These are phyloP conservation scores for Gisinianus flammeolus DNA, from an alignment of 2,888 invertebrate species.

Conservation along the genomic window DNA sequence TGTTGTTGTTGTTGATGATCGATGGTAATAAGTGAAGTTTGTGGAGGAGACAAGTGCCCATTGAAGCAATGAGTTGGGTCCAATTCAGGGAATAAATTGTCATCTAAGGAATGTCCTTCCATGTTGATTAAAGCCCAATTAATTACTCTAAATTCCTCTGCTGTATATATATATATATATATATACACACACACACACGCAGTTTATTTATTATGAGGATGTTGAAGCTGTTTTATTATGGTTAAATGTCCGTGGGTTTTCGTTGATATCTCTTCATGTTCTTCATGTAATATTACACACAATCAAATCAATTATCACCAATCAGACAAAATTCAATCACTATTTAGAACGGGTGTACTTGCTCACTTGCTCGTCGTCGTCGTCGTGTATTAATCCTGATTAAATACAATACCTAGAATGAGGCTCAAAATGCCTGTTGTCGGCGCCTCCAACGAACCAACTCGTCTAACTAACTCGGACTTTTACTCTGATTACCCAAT, in stretches of 20 bases:
- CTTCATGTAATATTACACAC: conserved; percentile 37
- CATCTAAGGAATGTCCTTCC: conserved; percentile 59
- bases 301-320: conserved; percentile 59
- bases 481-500: conserved; percentile 51
- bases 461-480: conserved; percentile 42
- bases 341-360: conserved; percentile 49
- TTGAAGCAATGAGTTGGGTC: conserved; percentile 59
- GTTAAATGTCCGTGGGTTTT: conserved; percentile 36
- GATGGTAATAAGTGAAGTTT: conserved; percentile 44
- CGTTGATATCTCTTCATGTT: conserved; percentile 24
- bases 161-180: background rate
- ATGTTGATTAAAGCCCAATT: conserved; percentile 55
- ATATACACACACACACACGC: conserved; percentile 17
- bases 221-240: conserved; percentile 38
- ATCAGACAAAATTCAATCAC: conserved; percentile 59
- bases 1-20: conserved; percentile 48
- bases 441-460: conserved; percentile 42
- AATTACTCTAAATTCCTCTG: conserved; percentile 43
- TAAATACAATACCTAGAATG: conserved; percentile 42
- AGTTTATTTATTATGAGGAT: conserved; percentile 38
- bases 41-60: conserved; percentile 49
- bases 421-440: conserved; percentile 38
- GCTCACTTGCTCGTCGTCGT: background rate
- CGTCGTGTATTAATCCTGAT: conserved; percentile 33
- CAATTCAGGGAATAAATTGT: conserved; percentile 59